Percentiles rank a stretch among this genome's conserved stretches.
These are phyloP conservation scores for Tiaroga cobitis DNA, from an alignment of 2,797 vertebrate species.

Conservation along the genomic window DNA sequence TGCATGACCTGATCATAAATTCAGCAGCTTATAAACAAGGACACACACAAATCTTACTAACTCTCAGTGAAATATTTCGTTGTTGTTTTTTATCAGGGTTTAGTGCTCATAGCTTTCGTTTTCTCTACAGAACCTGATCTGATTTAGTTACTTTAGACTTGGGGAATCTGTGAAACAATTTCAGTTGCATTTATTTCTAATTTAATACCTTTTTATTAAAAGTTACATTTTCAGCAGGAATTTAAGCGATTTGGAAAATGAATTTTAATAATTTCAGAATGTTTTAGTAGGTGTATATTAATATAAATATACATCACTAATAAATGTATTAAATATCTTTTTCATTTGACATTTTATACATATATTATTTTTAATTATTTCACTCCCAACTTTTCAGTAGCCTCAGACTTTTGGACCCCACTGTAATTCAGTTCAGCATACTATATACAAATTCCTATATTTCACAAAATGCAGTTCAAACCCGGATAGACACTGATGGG, in stretches of 20 bases:
- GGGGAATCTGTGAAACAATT: background rate
- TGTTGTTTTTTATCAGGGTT: background rate
- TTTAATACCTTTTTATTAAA: background rate
- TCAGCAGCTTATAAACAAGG: background rate
- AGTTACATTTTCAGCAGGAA: background rate
- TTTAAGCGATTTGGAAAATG: background rate
- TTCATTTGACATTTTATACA: background rate
- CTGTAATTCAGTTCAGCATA: background rate
- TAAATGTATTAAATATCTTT: background rate
- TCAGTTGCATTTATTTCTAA: background rate
- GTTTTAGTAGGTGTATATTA: background rate
- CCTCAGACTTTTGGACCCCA: background rate
- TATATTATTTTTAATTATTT: background rate
- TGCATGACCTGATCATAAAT: background rate
- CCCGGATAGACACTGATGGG: background rate
- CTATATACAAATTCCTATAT: background rate
- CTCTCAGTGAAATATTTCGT: no score
- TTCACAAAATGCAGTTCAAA: background rate
- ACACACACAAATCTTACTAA: background rate
- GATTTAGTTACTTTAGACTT: background rate
- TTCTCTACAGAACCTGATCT: background rate
- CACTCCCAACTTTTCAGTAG: background rate
- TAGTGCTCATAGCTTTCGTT: background rate
- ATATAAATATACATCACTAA: background rate
- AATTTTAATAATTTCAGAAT: background rate